Percentiles rank a stretch among this genome's conserved stretches.
phyloP scores from a whole-genome alignment of 37 sponge, comb jelly and placozoan genomes.

The Axinella damicornis region DNA sequence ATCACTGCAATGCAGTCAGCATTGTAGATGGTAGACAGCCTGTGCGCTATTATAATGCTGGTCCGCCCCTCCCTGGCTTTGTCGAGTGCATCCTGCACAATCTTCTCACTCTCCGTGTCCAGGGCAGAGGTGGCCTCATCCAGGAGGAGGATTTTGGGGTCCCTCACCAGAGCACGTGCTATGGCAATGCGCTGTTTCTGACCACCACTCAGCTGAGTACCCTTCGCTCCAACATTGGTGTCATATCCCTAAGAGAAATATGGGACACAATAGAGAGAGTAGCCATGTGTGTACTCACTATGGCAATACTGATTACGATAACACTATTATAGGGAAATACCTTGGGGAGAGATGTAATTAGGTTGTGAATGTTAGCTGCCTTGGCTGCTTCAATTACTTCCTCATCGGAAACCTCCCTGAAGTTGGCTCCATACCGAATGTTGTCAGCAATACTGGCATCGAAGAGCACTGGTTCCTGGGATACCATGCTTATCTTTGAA shows the following conservation, averaged over 20 bases:
- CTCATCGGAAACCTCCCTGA: constrained; percentile 80
- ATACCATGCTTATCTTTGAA: constrained; percentile 86
- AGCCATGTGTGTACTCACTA: too few relatives aligned
- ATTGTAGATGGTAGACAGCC: constrained; percentile 88
- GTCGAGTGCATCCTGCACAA: constrained; percentile 90
- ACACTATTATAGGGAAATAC: too few relatives aligned
- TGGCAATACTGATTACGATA: too few relatives aligned
- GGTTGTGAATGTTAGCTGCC: constrained; percentile 93
- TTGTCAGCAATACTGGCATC: constrained; percentile 89
- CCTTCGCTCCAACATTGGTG: constrained; percentile 73
- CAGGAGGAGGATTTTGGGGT: constrained; percentile 83
- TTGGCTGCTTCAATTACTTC: constrained; percentile 90
- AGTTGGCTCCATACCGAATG: constrained; percentile 91
- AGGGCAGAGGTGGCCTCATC: constrained; percentile 91
- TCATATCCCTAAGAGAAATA: constrained; percentile 54
- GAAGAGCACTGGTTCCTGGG: constrained; percentile 91
- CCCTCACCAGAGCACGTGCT: constrained; percentile 81
- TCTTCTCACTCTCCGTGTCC: constrained; percentile 88
- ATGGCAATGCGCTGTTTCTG: constrained; percentile 89
- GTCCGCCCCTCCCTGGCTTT: constrained; percentile 86
- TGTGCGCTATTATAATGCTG: constrained; percentile 90
- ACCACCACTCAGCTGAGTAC: constrained; percentile 84
- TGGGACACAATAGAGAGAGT: not conserved
- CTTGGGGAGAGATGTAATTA: constrained; percentile 83
- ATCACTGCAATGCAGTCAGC: constrained; percentile 87